These are phyloP conservation scores for Troides aeacus DNA, from an alignment of 2,888 invertebrate species.

Conservation along the genomic window DNA sequence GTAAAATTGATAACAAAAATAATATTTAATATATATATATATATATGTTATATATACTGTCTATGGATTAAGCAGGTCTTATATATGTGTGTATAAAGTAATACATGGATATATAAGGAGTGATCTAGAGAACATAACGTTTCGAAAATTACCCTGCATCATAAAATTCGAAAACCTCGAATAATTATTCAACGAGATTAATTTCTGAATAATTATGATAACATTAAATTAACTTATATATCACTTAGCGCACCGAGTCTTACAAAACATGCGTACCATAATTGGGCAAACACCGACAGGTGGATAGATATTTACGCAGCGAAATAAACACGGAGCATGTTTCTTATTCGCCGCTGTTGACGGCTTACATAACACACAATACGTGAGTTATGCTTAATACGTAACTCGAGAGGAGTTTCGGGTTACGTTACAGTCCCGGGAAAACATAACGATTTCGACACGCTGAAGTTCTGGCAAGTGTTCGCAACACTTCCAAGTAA, in stretches of 20 bases:
- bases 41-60: too few species aligned
- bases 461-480: slow-evolving; percentile 41
- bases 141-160: background rate
- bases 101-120: too few species aligned
- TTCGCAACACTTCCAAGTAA: slow-evolving; percentile 59
- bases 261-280: slow-evolving; percentile 1
- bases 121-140: background rate
- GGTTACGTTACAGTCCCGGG: slow-evolving; percentile 66
- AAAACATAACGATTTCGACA: slow-evolving; percentile 68
- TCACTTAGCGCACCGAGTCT: background rate
- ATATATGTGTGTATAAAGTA: too few species aligned
- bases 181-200: background rate
- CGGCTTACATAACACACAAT: slow-evolving; percentile 43
- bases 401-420: slow-evolving; percentile 60
- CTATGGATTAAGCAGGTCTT: too few species aligned
- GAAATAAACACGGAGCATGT: slow-evolving; percentile 17
- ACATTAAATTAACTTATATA: background rate
- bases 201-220: background rate
- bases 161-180: background rate
- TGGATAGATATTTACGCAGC: slow-evolving; percentile 17
- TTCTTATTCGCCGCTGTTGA: slow-evolving; percentile 24
- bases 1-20: too few species aligned
- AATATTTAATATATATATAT: too few species aligned
- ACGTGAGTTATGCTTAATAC: slow-evolving; percentile 45
- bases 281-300: slow-evolving; percentile 13